Base-by-base conservation (phyloP, 1,140 invertebrate genomes). In the Portunus trituberculatus region DNA sequence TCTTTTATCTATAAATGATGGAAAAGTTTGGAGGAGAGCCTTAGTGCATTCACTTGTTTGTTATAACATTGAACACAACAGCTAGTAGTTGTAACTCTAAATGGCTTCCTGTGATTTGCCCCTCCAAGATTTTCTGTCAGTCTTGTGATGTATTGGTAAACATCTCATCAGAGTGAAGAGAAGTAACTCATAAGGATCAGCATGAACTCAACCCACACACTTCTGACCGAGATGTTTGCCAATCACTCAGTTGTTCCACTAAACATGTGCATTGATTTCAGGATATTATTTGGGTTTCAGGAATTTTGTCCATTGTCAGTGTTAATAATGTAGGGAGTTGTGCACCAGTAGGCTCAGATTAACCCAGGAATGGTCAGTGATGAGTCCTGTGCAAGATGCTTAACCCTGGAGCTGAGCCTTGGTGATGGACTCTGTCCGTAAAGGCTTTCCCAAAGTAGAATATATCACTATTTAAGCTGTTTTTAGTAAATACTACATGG, bases 261-360 rank as follows among this genome's bases (percentile, higher is more conserved):
- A 94, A 94, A 94, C 29, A n/a, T 91, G 59, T 94, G 93, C 67
- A 94, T 94, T 94, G 83, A 94, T 94, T 94, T 94, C 93, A 94
- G 93, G 93, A 91, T 94, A 91, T 76, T n/a, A 94, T 29, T 31
- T 91, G 93, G 88, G 87, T 59, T 89, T 46, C 86, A 45, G 87
- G 59, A 48, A 48, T 93, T 59, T 93, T 67, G 92, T 46, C 46
- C 29, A 86, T 52, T 48, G 86, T 93, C n/a, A 25, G 25, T 86
- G 82, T 93, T 86, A 59, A 93, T 59, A 29, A 39, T 82, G 31
- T 93, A 93, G 92, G 83, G 84, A 39, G 39, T 28, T 93, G 45
- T 93, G 83, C 25, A 52, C 45, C 82, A 52, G 83, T 87, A 87
- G 92, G 46, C 92, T 87, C 48, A 52, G 88, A 48, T 90, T 52